Evolutionary conservation across 2,113 vertebrate species (phyloP).

Genomic region (Holacanthus passer): DNA sequence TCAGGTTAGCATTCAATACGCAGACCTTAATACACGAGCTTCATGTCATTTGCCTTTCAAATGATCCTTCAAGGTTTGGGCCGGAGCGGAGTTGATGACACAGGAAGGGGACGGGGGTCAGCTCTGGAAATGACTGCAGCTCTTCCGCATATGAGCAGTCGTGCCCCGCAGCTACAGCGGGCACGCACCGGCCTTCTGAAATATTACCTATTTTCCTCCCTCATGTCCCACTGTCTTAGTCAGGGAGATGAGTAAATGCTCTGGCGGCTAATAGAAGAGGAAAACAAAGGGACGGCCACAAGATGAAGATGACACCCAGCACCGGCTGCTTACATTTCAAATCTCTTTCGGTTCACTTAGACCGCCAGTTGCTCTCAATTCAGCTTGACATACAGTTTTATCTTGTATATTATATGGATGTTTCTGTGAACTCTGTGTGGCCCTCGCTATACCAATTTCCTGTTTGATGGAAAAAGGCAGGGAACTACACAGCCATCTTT

Average conservation of each 20-base stretch:
- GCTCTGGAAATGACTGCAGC: slow-evolving; percentile 59
- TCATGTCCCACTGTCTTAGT: slow-evolving; percentile 55
- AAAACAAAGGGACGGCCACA: slow-evolving; percentile 39
- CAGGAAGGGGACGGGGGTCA: slow-evolving; percentile 49
- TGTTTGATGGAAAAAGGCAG: slow-evolving; percentile 23
- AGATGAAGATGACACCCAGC: slow-evolving; percentile 55
- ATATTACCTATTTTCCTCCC: slow-evolving; percentile 71
- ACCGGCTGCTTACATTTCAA: slow-evolving; percentile 40
- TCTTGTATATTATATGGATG: slow-evolving; percentile 31
- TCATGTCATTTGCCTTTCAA: slow-evolving; percentile 74
- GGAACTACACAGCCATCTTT: background rate
- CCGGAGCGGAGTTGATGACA: slow-evolving; percentile 58
- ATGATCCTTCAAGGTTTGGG: slow-evolving; percentile 53
- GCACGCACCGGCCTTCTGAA: slow-evolving; percentile 53
- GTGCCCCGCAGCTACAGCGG: slow-evolving; percentile 54
- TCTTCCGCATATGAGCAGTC: slow-evolving; percentile 52
- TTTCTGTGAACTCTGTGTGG: slow-evolving; percentile 56
- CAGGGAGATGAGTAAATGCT: slow-evolving; percentile 57
- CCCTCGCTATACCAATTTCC: slow-evolving; percentile 39
- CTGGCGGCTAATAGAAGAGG: slow-evolving; percentile 62
- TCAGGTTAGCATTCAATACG: slow-evolving; percentile 24
- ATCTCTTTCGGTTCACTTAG: slow-evolving; percentile 20
- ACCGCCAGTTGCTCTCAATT: slow-evolving; percentile 28
- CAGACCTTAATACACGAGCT: slow-evolving; percentile 21
- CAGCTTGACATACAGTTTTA: slow-evolving; percentile 39